These are phyloP conservation scores for Oscheius myriophilus DNA, from an alignment of 2,888 invertebrate genomes.

Conservation along the genomic window DNA sequence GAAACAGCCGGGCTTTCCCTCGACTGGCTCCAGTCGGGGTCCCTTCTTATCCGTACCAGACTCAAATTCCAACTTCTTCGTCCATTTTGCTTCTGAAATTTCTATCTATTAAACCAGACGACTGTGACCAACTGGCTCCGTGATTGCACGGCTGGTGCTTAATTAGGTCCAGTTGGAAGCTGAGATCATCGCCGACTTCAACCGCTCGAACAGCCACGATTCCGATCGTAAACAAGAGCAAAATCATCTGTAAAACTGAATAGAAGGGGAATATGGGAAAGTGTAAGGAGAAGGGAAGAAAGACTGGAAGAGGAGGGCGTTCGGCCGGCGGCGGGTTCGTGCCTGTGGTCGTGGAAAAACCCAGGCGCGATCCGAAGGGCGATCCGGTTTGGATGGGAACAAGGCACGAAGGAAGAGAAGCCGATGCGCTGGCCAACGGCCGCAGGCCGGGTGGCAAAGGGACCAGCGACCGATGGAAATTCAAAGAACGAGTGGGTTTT, in stretches of 20 bases:
- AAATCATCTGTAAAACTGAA: slow-evolving; percentile 1
- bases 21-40: slow-evolving; percentile 58
- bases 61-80: slow-evolving; percentile 67
- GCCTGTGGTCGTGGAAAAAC: slow-evolving; percentile 27
- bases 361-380: slow-evolving; percentile 27
- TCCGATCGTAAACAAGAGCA: slow-evolving; percentile 1
- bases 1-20: slow-evolving; percentile 46
- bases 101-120: no score
- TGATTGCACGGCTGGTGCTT: slow-evolving; percentile 68
- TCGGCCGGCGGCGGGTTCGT: slow-evolving; percentile 17
- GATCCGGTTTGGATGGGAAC: slow-evolving; percentile 16
- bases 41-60: slow-evolving; percentile 61
- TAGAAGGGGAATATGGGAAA: slow-evolving; percentile 1
- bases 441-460: no score
- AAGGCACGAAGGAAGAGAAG: slow-evolving; percentile 14
- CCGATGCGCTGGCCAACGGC: slow-evolving; percentile 8
- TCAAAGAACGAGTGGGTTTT: no score
- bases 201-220: slow-evolving; percentile 4
- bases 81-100: slow-evolving; percentile 60
- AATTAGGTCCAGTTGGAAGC: slow-evolving; percentile 64
- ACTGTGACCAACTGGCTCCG: slow-evolving; percentile 37
- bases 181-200: slow-evolving; percentile 60
- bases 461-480: no score
- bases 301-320: slow-evolving; percentile 8
- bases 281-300: neutral